Conservation (phyloP, 2,888 invertebrate species). For the Mycalesis mineus region DNA sequence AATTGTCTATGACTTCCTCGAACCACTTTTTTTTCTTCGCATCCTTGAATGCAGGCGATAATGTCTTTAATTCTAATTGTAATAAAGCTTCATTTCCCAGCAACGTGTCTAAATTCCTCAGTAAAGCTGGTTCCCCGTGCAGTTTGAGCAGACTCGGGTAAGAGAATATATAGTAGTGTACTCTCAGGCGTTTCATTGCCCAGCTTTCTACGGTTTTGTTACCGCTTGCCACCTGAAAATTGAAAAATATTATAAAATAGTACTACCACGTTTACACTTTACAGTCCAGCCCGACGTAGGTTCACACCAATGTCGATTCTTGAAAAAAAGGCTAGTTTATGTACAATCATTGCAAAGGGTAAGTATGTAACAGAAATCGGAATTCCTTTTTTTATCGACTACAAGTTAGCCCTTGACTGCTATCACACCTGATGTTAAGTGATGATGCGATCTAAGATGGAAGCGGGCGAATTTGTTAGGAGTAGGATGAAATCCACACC, state of each 20-base stretch:
- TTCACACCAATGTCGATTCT: no score
- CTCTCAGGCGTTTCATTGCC: slow-evolving; percentile 84
- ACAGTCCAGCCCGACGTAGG: no score
- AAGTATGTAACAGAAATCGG: no score
- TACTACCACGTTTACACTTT: no score
- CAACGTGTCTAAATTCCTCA: slow-evolving; percentile 84
- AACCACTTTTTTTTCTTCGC: slow-evolving; percentile 88
- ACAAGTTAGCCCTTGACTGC: no score
- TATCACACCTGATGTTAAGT: no score
- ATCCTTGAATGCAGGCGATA: slow-evolving; percentile 88
- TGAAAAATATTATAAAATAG: background rate
- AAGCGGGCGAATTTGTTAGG: no score
- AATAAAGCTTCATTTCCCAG: slow-evolving; percentile 90
- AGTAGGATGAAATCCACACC: no score
- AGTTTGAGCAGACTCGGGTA: slow-evolving; percentile 89
- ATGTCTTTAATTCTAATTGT: slow-evolving; percentile 87
- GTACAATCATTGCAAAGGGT: no score
- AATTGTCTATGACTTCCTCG: slow-evolving; percentile 92
- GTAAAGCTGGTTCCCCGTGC: slow-evolving; percentile 85
- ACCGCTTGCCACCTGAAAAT: slow-evolving; percentile 82
- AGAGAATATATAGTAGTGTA: slow-evolving; percentile 88
- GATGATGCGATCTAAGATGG: no score
- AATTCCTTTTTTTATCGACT: no score
- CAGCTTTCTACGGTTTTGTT: slow-evolving; percentile 87
- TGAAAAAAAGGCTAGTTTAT: no score